Conservation (phyloP, 1,140 invertebrate genomes). For the Dinothrombium tinctorium region DNA sequence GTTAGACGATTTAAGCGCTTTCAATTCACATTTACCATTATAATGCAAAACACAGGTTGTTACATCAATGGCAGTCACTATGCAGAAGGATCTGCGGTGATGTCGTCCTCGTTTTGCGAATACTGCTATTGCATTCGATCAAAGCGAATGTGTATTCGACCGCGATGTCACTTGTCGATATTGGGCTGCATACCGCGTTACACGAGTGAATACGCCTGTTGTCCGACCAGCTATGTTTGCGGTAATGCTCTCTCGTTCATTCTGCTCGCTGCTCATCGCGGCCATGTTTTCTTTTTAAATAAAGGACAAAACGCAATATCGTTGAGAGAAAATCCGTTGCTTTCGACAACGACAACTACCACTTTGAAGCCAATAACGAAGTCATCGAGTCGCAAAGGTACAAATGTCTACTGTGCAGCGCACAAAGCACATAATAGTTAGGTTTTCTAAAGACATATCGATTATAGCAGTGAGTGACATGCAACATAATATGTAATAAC, state of each 20-base stretch:
- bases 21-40: slow-evolving; percentile 1
- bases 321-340: background rate
- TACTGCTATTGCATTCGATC: slow-evolving; percentile 66
- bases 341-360: background rate
- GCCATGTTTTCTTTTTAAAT: background rate
- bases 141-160: slow-evolving; percentile 45
- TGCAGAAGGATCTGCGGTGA: slow-evolving; percentile 57
- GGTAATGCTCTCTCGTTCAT: slow-evolving; percentile 20
- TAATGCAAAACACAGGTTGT: slow-evolving; percentile 30
- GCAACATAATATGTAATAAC: no score
- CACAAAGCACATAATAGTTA: no score
- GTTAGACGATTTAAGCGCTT: background rate
- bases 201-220: slow-evolving; percentile 40
- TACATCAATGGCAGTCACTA: slow-evolving; percentile 45
- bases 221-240: slow-evolving; percentile 59
- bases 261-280: background rate
- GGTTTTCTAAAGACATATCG: no score
- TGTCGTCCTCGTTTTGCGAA: slow-evolving; percentile 45
- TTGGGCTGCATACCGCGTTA: slow-evolving; percentile 42
- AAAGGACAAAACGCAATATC: no score
- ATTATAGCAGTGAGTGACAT: no score
- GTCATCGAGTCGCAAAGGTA: no score
- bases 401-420: no score
- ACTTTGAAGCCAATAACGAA: no score
- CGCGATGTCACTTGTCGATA: slow-evolving; percentile 49